Percentiles rank a stretch among this genome's conserved stretches.
These are phyloP conservation scores for Drosophila rellima DNA, from an alignment of 2,888 invertebrate species.

Conservation along the genomic window DNA sequence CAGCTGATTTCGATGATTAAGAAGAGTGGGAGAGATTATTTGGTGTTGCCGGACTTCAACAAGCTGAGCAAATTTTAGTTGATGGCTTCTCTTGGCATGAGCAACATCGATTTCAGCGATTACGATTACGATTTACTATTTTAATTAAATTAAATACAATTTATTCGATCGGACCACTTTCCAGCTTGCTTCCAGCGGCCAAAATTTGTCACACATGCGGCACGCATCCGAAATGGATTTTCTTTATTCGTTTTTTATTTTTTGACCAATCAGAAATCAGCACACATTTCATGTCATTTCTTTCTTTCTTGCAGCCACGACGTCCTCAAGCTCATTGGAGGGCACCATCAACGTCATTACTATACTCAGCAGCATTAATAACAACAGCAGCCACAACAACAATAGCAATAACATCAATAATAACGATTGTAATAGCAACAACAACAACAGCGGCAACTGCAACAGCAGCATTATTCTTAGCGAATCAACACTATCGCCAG, in stretches of 20 bases:
- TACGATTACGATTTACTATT: no score
- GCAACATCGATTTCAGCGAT: no score
- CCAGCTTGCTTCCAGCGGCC: no score
- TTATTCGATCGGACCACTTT: no score
- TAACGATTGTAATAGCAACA: slow-evolving; percentile 31
- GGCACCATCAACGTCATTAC: slow-evolving; percentile 56
- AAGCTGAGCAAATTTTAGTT: no score
- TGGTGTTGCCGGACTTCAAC: no score
- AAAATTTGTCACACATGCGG: slow-evolving; percentile 56
- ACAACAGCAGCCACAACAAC: slow-evolving; percentile 31
- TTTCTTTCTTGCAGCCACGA: slow-evolving; percentile 43
- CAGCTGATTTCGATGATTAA: no score
- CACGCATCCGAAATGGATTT: slow-evolving; percentile 35
- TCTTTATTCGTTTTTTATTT: slow-evolving; percentile 10
- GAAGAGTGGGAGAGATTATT: no score
- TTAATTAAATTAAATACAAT: no score
- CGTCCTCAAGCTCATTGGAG: slow-evolving; percentile 22
- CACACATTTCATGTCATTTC: slow-evolving; percentile 34
- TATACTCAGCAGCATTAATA: slow-evolving; percentile 45
- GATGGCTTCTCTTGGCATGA: no score
- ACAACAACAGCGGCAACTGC: slow-evolving; percentile 34
- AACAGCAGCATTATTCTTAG: slow-evolving; percentile 29
- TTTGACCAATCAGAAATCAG: slow-evolving; percentile 26
- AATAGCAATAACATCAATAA: slow-evolving; percentile 32
- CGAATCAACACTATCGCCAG: slow-evolving; percentile 19